Evolutionary conservation across 2,797 vertebrate species (phyloP).

Genomic region (Harpagifer antarcticus): DNA sequence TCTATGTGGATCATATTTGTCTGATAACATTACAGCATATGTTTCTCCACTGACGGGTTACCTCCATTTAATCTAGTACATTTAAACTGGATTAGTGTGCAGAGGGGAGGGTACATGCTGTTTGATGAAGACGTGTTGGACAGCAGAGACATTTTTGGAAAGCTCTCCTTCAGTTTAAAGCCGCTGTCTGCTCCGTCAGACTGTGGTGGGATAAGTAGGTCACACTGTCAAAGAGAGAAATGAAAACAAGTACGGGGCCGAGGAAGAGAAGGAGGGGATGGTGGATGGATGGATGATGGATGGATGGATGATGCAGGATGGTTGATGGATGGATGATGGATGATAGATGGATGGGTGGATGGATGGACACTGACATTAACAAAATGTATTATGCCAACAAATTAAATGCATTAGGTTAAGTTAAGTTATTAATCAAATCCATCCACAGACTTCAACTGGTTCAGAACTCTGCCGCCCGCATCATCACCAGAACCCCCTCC

Average conservation of each 20-base stretch:
- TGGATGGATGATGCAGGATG: too few relatives aligned
- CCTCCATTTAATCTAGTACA: slow-evolving; percentile 20
- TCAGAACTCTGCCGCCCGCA: too few relatives aligned
- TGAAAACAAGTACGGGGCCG: neutral
- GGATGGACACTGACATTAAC: too few relatives aligned
- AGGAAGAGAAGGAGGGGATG: neutral
- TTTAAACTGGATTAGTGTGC: slow-evolving; percentile 14
- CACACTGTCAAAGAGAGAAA: slow-evolving; percentile 30
- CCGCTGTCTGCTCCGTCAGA: slow-evolving; percentile 38
- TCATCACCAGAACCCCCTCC: too few relatives aligned
- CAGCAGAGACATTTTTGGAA: slow-evolving; percentile 9
- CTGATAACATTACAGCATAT: neutral
- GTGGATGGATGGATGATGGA: neutral
- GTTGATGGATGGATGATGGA: too few relatives aligned
- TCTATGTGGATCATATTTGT: too few relatives aligned
- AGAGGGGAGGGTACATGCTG: slow-evolving; percentile 4
- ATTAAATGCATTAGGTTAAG: too few relatives aligned
- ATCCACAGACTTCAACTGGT: too few relatives aligned
- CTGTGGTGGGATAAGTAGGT: slow-evolving; percentile 45
- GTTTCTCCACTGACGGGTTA: neutral
- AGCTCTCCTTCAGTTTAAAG: slow-evolving; percentile 12
- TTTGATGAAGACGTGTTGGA: slow-evolving; percentile 17
- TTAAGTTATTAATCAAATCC: too few relatives aligned
- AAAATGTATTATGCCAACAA: too few relatives aligned
- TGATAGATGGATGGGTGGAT: too few relatives aligned